Evolutionary conservation across 1,140 invertebrate species (phyloP).

Genomic region (Heliothis virescens): DNA sequence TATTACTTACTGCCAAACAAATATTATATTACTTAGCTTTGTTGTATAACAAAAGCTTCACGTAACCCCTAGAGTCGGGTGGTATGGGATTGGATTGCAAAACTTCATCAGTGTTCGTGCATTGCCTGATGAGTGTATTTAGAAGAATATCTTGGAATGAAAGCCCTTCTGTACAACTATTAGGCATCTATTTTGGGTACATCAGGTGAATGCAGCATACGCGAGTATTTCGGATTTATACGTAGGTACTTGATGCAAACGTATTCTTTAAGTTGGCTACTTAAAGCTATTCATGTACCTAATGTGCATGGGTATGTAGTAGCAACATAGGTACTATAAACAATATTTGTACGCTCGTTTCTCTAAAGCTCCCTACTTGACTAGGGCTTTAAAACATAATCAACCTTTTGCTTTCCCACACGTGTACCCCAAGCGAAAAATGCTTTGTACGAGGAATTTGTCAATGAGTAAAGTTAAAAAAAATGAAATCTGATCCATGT

Average conservation of each 20-base stretch:
- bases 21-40: conserved; percentile 28
- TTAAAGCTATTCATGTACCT: not conserved
- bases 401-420: conserved; percentile 4
- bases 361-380: conserved; percentile 5
- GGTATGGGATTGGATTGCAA: not conserved
- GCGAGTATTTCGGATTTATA: too few relatives aligned
- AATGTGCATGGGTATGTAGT: not conserved
- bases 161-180: too few relatives aligned
- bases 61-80: not conserved
- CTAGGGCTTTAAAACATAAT: conserved; percentile 26
- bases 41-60: conserved; percentile 12
- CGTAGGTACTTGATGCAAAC: too few relatives aligned
- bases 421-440: too few relatives aligned
- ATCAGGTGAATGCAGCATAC: too few relatives aligned
- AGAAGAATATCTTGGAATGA: too few relatives aligned
- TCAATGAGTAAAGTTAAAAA: too few relatives aligned
- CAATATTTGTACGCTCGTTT: not conserved
- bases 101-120: not conserved
- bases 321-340: not conserved
- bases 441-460: too few relatives aligned
- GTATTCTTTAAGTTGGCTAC: too few relatives aligned
- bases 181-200: too few relatives aligned
- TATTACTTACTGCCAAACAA: not conserved
- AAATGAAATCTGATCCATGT: too few relatives aligned
- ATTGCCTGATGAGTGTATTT: too few relatives aligned